These are phyloP conservation scores for Hydrophis major DNA, from an alignment of 2,797 vertebrate genomes.

Conservation along the genomic window DNA sequence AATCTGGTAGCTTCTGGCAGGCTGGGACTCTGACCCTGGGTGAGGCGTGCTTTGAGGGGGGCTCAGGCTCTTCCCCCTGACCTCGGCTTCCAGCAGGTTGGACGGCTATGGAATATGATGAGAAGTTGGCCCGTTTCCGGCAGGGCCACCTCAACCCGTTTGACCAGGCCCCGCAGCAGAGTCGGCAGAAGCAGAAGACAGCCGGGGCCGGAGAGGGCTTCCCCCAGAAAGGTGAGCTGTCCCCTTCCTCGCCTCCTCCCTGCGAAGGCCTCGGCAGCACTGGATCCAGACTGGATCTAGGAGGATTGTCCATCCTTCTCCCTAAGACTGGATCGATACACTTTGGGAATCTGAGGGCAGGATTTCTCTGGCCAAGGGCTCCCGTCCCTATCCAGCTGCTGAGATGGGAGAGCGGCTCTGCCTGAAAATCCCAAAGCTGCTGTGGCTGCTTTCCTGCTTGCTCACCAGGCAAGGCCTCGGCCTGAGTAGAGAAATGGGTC, in stretches of 20 bases:
- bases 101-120: conserved; percentile 88
- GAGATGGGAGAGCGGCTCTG: background rate
- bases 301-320: background rate
- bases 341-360: background rate
- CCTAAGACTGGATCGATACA: background rate
- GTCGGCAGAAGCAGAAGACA: conserved; percentile 66
- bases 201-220: conserved; percentile 61
- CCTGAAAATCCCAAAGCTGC: background rate
- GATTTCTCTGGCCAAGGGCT: background rate
- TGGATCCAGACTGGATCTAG: background rate
- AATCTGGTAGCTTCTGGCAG: background rate
- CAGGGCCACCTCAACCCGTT: conserved; percentile 96
- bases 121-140: conserved; percentile 90
- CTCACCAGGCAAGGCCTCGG: background rate
- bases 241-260: background rate
- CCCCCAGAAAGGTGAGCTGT: conserved; percentile 72
- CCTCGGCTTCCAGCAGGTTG: conserved; percentile 40
- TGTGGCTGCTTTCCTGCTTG: background rate
- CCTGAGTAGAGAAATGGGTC: background rate
- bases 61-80: background rate
- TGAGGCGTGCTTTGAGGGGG: too few relatives aligned
- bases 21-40: too few relatives aligned
- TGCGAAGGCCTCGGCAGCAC: background rate
- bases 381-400: background rate
- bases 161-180: conserved; percentile 69